Percentiles rank a stretch among this genome's conserved stretches.
These are phyloP conservation scores for Himalopsyche tibetana DNA, from an alignment of 2,888 invertebrate species.

Conservation along the genomic window DNA sequence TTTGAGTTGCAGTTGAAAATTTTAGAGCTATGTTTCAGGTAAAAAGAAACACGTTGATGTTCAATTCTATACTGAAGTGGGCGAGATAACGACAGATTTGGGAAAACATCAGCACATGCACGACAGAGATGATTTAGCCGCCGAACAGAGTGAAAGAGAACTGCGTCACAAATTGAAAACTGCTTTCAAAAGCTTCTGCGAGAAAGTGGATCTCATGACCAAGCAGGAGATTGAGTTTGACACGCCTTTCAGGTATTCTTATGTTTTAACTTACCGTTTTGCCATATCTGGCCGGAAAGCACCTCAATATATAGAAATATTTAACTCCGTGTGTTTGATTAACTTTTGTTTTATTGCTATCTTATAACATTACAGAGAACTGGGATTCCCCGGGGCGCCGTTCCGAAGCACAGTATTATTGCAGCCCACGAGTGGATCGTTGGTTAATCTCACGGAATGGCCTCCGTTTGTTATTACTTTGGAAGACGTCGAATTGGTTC, in stretches of 20 bases:
- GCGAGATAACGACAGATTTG: constrained; percentile 99
- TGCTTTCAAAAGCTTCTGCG: constrained; percentile 98
- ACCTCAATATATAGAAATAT: no score
- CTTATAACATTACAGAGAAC: constrained; percentile 79
- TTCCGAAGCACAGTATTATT: constrained; percentile 96
- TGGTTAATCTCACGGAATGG: constrained; percentile 99
- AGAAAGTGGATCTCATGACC: constrained; percentile 96
- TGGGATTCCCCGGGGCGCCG: constrained; percentile 98
- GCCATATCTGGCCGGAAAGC: no score
- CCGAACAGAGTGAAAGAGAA: constrained; percentile 98
- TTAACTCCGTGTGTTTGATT: no score
- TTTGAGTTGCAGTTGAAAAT: no score
- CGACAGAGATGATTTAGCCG: constrained; percentile 98
- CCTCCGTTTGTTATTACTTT: constrained; percentile 99
- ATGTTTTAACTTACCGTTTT: no score
- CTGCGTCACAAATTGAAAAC: constrained; percentile 96
- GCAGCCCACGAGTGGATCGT: constrained; percentile 98
- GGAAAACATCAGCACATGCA: constrained; percentile 99
- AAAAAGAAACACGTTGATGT: constrained; percentile 99
- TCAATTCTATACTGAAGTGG: constrained; percentile 99
- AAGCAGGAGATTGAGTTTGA: constrained; percentile 99
- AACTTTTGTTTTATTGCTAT: neutral
- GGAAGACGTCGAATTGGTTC: constrained; percentile 98
- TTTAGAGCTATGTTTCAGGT: constrained; percentile 68
- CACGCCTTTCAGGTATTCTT: constrained; percentile 87